Base-by-base conservation (phyloP, 1,140 invertebrate genomes). In the Lasioglossum albipes region DNA sequence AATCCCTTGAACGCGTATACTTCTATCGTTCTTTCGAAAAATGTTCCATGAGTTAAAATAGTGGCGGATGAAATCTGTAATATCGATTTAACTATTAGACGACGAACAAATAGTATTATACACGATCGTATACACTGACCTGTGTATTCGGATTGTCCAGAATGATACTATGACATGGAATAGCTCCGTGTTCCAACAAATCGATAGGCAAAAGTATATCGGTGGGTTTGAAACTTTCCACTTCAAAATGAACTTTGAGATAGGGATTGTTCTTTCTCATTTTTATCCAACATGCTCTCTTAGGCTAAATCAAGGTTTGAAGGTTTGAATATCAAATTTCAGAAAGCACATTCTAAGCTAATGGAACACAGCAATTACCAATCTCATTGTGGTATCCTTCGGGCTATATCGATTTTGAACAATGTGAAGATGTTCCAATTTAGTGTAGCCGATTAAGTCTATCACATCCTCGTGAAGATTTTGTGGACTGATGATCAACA, bases 391-490 rank as follows among this genome's bases (percentile, higher is more conserved):
- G 4, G 90, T 89, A 65, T 94, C 93, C 75, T 93, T 92, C 13
- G 95, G 94, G 70, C 95, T 95, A 83, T 96, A 97, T 62, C 95
- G 93, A 91, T 97, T 97, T 91, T 97, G 97, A 13, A 97, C 89
- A 69, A 98, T 95, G 90, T 97, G 95, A 65, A 98, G 92, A 87
- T 98, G 95, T 64, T 94, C 90, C 27, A 98, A 89, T 83, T 94
- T 94, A 0, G 95, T 96, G 74, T 95, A 94, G n/a, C 95, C 94
- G 54, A 97, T 87, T 41, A 97, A 88, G 75, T 96, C 94, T 10
- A 98, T 87, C 0, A 97, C 93, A 89, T 98, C 97, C 80, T 97
- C 96, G 68, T 96, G 95, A 20, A 98, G 91, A 91, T 97, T 97
- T 92, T 97, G 97, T 0, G 97, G 96, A 88, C 96, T 97, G 27